Percentiles rank a stretch among this genome's conserved stretches.
phyloP scores from a whole-genome alignment of 2,888 invertebrate species.

The Drosophila vallismaia region DNA sequence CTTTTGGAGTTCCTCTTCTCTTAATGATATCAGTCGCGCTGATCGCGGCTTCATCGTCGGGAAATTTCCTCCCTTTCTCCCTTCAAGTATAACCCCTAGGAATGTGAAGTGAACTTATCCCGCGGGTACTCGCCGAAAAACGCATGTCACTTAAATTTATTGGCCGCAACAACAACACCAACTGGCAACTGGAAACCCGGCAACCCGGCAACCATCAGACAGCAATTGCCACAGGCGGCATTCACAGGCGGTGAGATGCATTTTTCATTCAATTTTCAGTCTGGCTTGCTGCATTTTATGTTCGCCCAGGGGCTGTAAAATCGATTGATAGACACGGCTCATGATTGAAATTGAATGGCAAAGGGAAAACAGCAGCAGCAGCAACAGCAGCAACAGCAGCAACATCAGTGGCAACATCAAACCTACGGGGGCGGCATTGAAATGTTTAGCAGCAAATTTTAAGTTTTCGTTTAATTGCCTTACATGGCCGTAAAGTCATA shows the following conservation, averaged over 20 bases:
- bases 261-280: slow-evolving; percentile 76
- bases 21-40: slow-evolving; percentile 72
- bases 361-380: slow-evolving; percentile 7
- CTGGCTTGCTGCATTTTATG: slow-evolving; percentile 53
- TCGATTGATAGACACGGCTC: slow-evolving; percentile 73
- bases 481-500: slow-evolving; percentile 63
- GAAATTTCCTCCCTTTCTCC: background rate
- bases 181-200: slow-evolving; percentile 25
- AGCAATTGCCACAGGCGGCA: slow-evolving; percentile 28
- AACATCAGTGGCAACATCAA: too few relatives aligned
- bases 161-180: slow-evolving; percentile 60
- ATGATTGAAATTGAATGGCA: slow-evolving; percentile 72
- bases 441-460: slow-evolving; percentile 67
- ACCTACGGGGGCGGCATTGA: slow-evolving; percentile 33
- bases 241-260: slow-evolving; percentile 61
- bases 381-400: background rate
- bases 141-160: slow-evolving; percentile 79
- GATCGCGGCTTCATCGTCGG: slow-evolving; percentile 43
- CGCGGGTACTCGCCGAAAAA: slow-evolving; percentile 79
- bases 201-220: slow-evolving; percentile 18
- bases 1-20: slow-evolving; percentile 14
- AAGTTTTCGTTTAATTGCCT: slow-evolving; percentile 68
- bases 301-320: slow-evolving; percentile 66
- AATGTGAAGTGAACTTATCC: slow-evolving; percentile 74
- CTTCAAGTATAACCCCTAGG: slow-evolving; percentile 57